phyloP scores from a whole-genome alignment of 64 coral and sea anemone species.

The Pachyseris speciosa region DNA sequence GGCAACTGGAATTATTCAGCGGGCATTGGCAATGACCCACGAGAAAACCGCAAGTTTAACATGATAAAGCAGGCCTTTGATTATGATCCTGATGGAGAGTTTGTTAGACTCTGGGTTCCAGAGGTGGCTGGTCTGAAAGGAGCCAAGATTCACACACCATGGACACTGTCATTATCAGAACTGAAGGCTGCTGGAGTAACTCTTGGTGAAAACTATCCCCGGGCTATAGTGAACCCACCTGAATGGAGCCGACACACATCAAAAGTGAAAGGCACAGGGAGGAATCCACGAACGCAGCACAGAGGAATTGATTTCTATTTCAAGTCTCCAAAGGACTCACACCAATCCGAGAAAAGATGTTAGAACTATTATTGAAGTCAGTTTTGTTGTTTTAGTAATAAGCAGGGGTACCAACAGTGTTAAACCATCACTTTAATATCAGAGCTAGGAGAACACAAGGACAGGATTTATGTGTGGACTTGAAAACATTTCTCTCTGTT shows the following conservation, averaged over 20 bases:
- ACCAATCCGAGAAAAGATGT: background rate
- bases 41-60: conserved; percentile 77
- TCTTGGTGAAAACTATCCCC: conserved; percentile 51
- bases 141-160: conserved; percentile 59
- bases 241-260: conserved; percentile 71
- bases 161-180: conserved; percentile 52
- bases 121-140: conserved; percentile 69
- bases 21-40: conserved; percentile 77
- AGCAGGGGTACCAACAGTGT: too few species aligned
- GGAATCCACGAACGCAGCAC: background rate
- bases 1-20: conserved; percentile 82
- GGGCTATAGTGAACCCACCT: conserved; percentile 32
- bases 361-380: background rate
- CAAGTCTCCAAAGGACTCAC: background rate
- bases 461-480: too few species aligned
- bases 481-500: too few species aligned
- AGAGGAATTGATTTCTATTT: conserved; percentile 75
- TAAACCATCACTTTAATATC: too few species aligned
- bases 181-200: conserved; percentile 23
- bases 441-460: too few species aligned
- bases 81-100: conserved; percentile 74
- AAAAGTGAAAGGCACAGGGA: conserved; percentile 2
- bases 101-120: conserved; percentile 54
- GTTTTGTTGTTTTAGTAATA: too few species aligned
- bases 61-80: conserved; percentile 78